These are phyloP conservation scores for Aptenodytes forsteri DNA, from an alignment of 2,113 vertebrate genomes.

Conservation along the genomic window DNA sequence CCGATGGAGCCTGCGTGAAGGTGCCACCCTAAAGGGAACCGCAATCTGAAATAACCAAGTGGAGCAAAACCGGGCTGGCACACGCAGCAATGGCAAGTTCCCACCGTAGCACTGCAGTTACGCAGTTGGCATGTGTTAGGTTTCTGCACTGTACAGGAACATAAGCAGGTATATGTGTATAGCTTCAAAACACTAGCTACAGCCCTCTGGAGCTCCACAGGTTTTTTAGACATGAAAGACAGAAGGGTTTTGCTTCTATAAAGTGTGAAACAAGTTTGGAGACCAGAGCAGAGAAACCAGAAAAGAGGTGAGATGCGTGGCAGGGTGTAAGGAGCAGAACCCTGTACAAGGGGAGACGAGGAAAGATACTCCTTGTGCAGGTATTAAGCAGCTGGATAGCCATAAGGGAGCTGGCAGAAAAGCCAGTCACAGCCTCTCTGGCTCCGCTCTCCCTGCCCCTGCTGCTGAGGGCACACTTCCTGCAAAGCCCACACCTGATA, in stretches of 20 bases:
- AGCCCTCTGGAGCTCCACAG: neutral
- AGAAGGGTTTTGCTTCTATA: neutral
- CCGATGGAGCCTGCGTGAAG: neutral
- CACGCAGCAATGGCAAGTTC: neutral
- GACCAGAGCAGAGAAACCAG: neutral
- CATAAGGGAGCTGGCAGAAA: neutral
- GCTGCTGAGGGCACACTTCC: neutral
- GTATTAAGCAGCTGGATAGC: neutral
- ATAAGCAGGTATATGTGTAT: neutral
- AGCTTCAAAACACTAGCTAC: neutral
- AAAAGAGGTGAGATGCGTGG: neutral
- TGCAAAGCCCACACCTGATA: neutral
- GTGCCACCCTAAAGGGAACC: neutral
- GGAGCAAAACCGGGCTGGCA: neutral
- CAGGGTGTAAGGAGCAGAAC: neutral
- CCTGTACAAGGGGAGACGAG: no score
- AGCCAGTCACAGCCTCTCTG: neutral
- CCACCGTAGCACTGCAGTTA: no score
- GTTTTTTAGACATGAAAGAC: neutral
- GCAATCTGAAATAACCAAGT: neutral
- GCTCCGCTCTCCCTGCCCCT: neutral
- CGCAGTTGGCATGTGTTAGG: neutral
- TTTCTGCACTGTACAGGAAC: neutral
- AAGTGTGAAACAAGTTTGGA: neutral
- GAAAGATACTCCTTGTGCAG: neutral